A percentile compares a stretch with the other conserved stretches of the same genome.
phyloP scores from a whole-genome alignment of 2,797 vertebrate genomes.

The Neosilurus hyrtlii region DNA sequence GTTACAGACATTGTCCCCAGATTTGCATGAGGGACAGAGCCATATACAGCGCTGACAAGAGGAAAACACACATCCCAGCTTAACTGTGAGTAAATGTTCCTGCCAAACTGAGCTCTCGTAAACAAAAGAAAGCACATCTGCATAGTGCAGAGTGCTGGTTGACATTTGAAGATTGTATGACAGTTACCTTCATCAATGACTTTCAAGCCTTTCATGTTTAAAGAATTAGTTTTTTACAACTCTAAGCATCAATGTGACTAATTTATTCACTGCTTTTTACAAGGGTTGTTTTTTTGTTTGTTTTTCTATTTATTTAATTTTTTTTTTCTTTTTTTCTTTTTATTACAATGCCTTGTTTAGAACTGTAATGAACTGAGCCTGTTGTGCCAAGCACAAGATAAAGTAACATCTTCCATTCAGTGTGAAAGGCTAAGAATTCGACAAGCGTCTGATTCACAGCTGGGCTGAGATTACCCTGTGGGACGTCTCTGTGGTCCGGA shows the following conservation, averaged over 20 bases:
- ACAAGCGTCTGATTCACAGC: constrained; percentile 66
- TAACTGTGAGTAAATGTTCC: background rate
- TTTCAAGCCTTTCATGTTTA: background rate
- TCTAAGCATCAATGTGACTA: background rate
- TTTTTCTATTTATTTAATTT: background rate
- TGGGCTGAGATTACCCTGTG: constrained; percentile 60
- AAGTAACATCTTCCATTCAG: constrained; percentile 4
- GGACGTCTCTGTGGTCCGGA: constrained; percentile 69
- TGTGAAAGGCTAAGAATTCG: constrained; percentile 21
- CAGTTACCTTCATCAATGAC: constrained; percentile 5
- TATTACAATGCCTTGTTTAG: background rate
- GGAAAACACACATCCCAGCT: constrained; percentile 26
- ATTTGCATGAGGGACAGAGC: constrained; percentile 23
- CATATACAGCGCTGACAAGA: constrained; percentile 32
- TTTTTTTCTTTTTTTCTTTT: background rate
- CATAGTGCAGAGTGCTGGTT: constrained; percentile 17
- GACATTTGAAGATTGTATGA: constrained; percentile 31
- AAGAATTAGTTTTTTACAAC: background rate
- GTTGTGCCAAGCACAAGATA: background rate
- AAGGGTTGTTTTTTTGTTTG: background rate
- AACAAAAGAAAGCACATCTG: constrained; percentile 44
- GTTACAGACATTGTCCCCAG: constrained; percentile 26
- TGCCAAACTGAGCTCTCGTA: constrained; percentile 46
- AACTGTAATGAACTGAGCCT: background rate
- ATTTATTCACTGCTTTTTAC: background rate